Evolutionary conservation across 2,113 vertebrate species (phyloP).

Genomic region (Fukomys damarensis): DNA sequence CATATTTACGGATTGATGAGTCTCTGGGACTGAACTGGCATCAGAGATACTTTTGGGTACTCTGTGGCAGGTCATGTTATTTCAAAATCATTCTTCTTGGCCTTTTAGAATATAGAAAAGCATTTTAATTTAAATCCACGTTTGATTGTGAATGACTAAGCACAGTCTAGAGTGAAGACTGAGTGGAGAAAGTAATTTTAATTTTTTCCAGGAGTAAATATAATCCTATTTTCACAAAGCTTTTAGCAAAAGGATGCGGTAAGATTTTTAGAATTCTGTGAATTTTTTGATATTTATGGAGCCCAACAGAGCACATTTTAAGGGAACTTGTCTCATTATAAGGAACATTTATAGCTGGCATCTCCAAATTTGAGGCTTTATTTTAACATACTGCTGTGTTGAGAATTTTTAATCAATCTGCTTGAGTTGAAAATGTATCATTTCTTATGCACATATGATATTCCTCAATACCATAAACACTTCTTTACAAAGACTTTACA

Average conservation of each 20-base stretch:
- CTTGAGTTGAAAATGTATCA: conserved; percentile 65
- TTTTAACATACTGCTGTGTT: conserved; percentile 77
- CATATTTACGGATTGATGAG: conserved; percentile 31
- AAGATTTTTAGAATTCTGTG: conserved; percentile 71
- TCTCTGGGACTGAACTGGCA: not conserved
- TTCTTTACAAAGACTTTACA: conserved; percentile 8
- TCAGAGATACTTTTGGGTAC: not conserved
- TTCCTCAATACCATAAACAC: conserved; percentile 11
- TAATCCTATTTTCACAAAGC: conserved; percentile 56
- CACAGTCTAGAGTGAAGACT: conserved; percentile 46
- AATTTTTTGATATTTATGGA: conserved; percentile 76
- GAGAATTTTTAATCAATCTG: conserved; percentile 76
- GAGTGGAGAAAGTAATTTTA: conserved; percentile 64
- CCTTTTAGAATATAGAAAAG: conserved; percentile 51
- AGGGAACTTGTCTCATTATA: conserved; percentile 74
- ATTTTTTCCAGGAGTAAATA: conserved; percentile 72
- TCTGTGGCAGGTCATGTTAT: conserved; percentile 56
- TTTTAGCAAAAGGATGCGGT: conserved; percentile 50
- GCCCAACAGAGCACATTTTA: conserved; percentile 68
- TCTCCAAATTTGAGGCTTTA: conserved; percentile 78
- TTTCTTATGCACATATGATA: conserved; percentile 52
- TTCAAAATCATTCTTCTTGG: conserved; percentile 72
- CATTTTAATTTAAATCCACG: conserved; percentile 68
- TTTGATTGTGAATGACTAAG: conserved; percentile 66
- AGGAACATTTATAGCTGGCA: conserved; percentile 76